A percentile compares a stretch with the other conserved stretches of the same genome.
Conservation (phyloP, 2,797 vertebrate genomes). For the Acanthopagrus latus region DNA sequence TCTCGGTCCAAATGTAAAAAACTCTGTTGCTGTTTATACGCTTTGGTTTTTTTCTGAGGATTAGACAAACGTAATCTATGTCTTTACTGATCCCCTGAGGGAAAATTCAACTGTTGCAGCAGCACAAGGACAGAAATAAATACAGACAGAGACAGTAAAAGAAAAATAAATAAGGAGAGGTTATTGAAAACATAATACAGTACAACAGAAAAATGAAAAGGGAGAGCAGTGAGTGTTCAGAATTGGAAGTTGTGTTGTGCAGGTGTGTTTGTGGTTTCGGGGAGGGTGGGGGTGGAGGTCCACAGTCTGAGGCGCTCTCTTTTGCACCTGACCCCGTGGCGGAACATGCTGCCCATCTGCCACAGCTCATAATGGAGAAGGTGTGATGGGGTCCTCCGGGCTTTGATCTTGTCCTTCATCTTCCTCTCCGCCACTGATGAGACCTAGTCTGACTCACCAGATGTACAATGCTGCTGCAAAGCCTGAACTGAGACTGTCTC, state of each 20-base stretch:
- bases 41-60: neutral
- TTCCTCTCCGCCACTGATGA: neutral
- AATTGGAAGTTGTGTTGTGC: too few species aligned
- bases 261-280: too few species aligned
- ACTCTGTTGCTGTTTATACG: neutral
- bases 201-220: too few species aligned
- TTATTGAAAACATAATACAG: too few species aligned
- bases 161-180: neutral
- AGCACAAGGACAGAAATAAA: neutral
- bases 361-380: conserved; percentile 1
- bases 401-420: neutral
- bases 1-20: neutral
- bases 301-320: too few species aligned
- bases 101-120: neutral
- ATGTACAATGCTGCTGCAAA: too few species aligned
- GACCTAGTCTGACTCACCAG: too few species aligned
- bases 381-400: neutral
- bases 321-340: neutral
- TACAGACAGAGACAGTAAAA: neutral
- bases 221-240: too few species aligned
- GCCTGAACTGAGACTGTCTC: too few species aligned
- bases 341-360: neutral
- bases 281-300: too few species aligned
- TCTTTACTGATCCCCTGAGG: neutral
- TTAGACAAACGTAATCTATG: neutral